These are phyloP conservation scores for Arbacia lixula DNA, from an alignment of 53 echinoderm and acorn worm species.

Conservation along the genomic window DNA sequence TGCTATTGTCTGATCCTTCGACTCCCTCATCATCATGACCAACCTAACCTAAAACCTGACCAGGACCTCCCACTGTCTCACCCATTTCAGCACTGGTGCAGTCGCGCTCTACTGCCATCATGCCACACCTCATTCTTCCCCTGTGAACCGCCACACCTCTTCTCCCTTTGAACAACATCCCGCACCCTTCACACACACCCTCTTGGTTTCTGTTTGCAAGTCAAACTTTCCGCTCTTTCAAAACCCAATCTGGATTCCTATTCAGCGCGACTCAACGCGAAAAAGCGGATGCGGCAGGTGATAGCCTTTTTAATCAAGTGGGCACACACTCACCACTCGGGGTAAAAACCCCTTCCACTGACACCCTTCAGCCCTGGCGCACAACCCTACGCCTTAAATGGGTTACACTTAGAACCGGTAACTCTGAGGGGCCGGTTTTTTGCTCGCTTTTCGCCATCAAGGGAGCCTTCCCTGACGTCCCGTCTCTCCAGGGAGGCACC, in stretches of 20 bases:
- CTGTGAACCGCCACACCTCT: slow-evolving; percentile 32
- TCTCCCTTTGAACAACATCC: background rate
- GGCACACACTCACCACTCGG: slow-evolving; percentile 25
- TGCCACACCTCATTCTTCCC: slow-evolving; percentile 1
- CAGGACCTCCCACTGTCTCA: slow-evolving; percentile 20
- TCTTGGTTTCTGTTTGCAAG: slow-evolving; percentile 7
- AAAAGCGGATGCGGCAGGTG: slow-evolving; percentile 13
- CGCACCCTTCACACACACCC: background rate
- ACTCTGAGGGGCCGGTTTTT: slow-evolving; percentile 10
- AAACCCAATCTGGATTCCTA: slow-evolving; percentile 3
- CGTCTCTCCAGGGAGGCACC: slow-evolving; percentile 2
- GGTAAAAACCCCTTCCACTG: slow-evolving; percentile 25
- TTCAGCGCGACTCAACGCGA: slow-evolving; percentile 16
- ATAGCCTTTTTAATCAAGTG: slow-evolving; percentile 10
- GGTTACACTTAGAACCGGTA: slow-evolving; percentile 14
- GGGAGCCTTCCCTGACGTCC: background rate
- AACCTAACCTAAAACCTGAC: slow-evolving; percentile 25
- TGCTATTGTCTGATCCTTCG: too few species aligned
- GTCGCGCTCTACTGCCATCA: slow-evolving; percentile 17
- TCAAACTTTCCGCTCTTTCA: slow-evolving; percentile 1
- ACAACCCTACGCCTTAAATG: slow-evolving; percentile 17
- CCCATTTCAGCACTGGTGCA: slow-evolving; percentile 12
- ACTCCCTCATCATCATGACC: too few species aligned
- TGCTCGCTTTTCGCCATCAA: background rate
- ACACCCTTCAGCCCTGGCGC: slow-evolving; percentile 19